Percentiles rank a stretch among this genome's conserved stretches.
Evolutionary conservation across 2,888 invertebrate genomes (phyloP).

Genomic region (Nephrotoma flavescens): DNA sequence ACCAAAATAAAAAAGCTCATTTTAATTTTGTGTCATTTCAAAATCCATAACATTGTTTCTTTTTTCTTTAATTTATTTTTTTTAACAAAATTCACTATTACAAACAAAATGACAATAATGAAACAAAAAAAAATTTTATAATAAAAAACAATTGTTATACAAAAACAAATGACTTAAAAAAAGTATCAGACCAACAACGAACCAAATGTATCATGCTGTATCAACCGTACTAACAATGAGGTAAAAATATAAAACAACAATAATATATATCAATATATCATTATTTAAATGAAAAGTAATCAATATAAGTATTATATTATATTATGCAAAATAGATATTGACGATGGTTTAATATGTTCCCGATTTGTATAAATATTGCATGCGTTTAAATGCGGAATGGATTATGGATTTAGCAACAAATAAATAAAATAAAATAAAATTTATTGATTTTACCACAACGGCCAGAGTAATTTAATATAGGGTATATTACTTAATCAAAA

Average conservation of each 20-base stretch:
- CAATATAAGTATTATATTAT: constrained; percentile 6
- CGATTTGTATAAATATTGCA: not conserved
- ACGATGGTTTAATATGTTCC: not conserved
- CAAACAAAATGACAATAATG: not conserved
- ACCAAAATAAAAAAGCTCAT: not conserved
- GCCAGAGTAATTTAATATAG: too few species aligned
- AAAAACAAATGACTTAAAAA: not conserved
- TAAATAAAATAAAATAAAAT: not conserved
- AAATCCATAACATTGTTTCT: not conserved
- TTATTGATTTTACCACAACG: too few species aligned
- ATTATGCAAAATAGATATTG: not conserved
- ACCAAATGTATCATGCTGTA: constrained; percentile 93
- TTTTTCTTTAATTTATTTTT: not conserved
- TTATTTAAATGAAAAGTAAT: constrained; percentile 9
- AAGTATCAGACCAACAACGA: constrained; percentile 28
- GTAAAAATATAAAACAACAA: constrained; percentile 36
- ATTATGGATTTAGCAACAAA: not conserved
- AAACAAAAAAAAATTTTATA: not conserved
- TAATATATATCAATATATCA: not conserved
- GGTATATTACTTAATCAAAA: too few species aligned
- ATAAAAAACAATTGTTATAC: not conserved
- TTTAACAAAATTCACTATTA: not conserved
- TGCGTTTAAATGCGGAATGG: not conserved
- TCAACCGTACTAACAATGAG: constrained; percentile 87
- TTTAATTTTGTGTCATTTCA: not conserved